Percentiles rank a stretch among this genome's conserved stretches.
Conservation (phyloP, 2,797 vertebrate species). For the Etheostoma nigrum region DNA sequence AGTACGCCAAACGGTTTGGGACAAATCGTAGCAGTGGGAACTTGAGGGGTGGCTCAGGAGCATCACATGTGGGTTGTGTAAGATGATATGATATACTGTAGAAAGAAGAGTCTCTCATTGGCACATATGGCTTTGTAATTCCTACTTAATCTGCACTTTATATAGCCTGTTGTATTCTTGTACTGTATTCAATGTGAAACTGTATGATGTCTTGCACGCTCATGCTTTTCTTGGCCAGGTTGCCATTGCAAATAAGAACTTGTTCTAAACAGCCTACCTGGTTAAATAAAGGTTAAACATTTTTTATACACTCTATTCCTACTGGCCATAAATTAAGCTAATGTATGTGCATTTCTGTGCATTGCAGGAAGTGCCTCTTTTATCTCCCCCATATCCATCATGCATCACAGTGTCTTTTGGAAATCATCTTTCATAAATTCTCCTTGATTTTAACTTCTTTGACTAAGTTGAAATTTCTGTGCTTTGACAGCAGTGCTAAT, state of each 20-base stretch:
- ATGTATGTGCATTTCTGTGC: constrained; percentile 48
- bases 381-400: constrained; percentile 26
- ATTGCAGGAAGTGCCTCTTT: constrained; percentile 36
- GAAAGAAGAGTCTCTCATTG: constrained; percentile 22
- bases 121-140: no score
- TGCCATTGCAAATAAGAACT: no score
- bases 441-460: constrained; percentile 32
- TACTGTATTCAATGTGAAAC: no score
- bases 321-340: constrained; percentile 45
- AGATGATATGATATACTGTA: constrained; percentile 38
- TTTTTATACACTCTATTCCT: constrained; percentile 13
- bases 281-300: no score
- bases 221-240: no score
- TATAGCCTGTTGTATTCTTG: no score
- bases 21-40: constrained; percentile 26
- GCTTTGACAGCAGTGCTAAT: constrained; percentile 39
- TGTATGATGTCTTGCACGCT: no score
- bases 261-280: no score
- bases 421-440: constrained; percentile 43
- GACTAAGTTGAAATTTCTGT: not conserved
- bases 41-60: not conserved
- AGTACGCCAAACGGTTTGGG: constrained; percentile 14
- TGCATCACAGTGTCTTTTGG: constrained; percentile 17
- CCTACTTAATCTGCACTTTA: no score
- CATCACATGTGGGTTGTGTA: constrained; percentile 2